Evolutionary conservation across 1,140 invertebrate genomes (phyloP).

Genomic region (Pseudomyrmex sp.): DNA sequence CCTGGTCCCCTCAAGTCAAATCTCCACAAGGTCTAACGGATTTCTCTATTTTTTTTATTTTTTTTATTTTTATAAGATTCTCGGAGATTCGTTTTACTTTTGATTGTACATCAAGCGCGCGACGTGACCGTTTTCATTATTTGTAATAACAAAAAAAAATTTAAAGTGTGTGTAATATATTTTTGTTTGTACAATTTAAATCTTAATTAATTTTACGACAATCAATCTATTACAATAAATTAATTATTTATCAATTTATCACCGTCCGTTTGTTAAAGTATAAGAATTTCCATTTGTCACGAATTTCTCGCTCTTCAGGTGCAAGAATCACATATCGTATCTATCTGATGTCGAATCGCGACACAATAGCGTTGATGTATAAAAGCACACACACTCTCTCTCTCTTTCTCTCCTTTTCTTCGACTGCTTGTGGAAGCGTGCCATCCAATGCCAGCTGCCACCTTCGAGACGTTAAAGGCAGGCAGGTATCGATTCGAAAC

Average conservation of each 20-base stretch:
- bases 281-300: neutral
- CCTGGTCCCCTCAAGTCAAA: slow-evolving; percentile 35
- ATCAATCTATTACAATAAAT: neutral
- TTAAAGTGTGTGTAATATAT: neutral
- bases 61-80: neutral
- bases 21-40: slow-evolving; percentile 47
- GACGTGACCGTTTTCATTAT: slow-evolving; percentile 4
- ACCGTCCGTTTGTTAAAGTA: neutral
- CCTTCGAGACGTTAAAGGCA: slow-evolving; percentile 61
- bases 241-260: neutral
- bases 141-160: neutral
- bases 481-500: slow-evolving; percentile 54
- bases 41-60: slow-evolving; percentile 34
- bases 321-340: slow-evolving; percentile 69
- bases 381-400: slow-evolving; percentile 59
- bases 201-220: neutral
- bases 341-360: slow-evolving; percentile 54
- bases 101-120: neutral
- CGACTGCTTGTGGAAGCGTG: slow-evolving; percentile 68
- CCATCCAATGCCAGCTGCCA: slow-evolving; percentile 71
- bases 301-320: slow-evolving; percentile 58
- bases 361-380: slow-evolving; percentile 66
- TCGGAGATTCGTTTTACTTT: neutral
- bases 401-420: neutral
- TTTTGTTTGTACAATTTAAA: neutral